Percentiles rank a stretch among this genome's conserved stretches.
These are phyloP conservation scores for Chymomyza amoena DNA, from an alignment of 2,888 invertebrate species.

Conservation along the genomic window DNA sequence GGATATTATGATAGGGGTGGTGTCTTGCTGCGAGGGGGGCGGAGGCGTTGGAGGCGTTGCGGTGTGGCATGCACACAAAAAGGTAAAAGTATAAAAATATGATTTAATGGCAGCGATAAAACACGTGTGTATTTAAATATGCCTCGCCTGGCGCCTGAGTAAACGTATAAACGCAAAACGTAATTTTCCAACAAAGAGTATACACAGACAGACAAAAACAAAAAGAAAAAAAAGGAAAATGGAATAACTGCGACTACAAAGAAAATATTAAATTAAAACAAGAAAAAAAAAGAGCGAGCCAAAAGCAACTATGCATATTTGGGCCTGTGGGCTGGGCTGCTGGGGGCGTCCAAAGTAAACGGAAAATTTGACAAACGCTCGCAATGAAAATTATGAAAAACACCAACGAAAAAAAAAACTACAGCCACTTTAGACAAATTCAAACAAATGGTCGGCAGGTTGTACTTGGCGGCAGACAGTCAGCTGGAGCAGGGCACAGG, in stretches of 20 bases:
- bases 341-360: conserved; percentile 43
- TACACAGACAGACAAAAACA: conserved; percentile 16
- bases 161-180: conserved; percentile 75
- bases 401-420: conserved; percentile 9
- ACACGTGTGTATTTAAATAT: conserved; percentile 79
- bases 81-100: conserved; percentile 76
- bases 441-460: conserved; percentile 63
- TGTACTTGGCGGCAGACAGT: conserved; percentile 35
- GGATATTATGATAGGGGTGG: neutral
- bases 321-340: neutral
- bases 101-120: conserved; percentile 79
- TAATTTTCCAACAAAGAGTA: conserved; percentile 73
- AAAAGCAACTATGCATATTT: conserved; percentile 31
- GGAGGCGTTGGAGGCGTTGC: conserved; percentile 29
- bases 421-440: conserved; percentile 70
- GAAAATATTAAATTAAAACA: conserved; percentile 65
- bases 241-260: conserved; percentile 47
- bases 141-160: conserved; percentile 77
- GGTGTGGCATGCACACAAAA: conserved; percentile 50
- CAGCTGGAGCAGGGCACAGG: conserved; percentile 1
- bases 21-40: neutral
- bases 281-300: conserved; percentile 38
- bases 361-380: conserved; percentile 60
- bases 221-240: conserved; percentile 24
- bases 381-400: conserved; percentile 63